A percentile compares a stretch with the other conserved stretches of the same genome.
Conservation (phyloP, 2,113 vertebrate genomes). For the Sebastes schlegelii region DNA sequence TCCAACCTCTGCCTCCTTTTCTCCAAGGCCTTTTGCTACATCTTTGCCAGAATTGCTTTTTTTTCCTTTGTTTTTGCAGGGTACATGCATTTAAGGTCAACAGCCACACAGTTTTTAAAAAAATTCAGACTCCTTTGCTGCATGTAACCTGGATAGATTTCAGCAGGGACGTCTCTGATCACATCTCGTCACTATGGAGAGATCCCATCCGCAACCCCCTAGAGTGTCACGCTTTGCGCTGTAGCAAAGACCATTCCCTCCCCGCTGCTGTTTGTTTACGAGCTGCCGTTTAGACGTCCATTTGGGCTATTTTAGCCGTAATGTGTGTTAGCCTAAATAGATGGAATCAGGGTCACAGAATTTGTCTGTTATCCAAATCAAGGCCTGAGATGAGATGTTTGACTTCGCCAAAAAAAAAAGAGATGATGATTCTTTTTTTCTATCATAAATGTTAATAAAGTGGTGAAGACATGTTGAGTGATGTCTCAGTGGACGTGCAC, state of each 20-base stretch:
- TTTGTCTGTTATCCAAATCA: slow-evolving; percentile 71
- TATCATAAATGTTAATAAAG: slow-evolving; percentile 65
- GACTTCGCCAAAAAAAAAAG: slow-evolving; percentile 36
- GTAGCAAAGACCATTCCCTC: slow-evolving; percentile 76
- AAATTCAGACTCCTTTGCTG: slow-evolving; percentile 51
- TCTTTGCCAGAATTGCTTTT: slow-evolving; percentile 44
- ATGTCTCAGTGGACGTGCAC: slow-evolving; percentile 68
- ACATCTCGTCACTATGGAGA: slow-evolving; percentile 80
- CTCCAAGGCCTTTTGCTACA: slow-evolving; percentile 70
- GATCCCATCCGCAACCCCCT: slow-evolving; percentile 76
- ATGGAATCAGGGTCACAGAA: slow-evolving; percentile 70
- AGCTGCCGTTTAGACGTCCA: slow-evolving; percentile 77
- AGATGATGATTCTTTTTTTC: slow-evolving; percentile 35
- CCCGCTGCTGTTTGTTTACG: slow-evolving; percentile 83
- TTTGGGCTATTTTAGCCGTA: slow-evolving; percentile 79
- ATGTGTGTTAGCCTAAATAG: slow-evolving; percentile 77
- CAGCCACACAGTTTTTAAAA: slow-evolving; percentile 31
- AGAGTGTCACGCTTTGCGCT: slow-evolving; percentile 69
- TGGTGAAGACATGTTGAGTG: slow-evolving; percentile 40
- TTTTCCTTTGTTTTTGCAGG: slow-evolving; percentile 38
- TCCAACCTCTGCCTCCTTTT: slow-evolving; percentile 30
- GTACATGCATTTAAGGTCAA: slow-evolving; percentile 64
- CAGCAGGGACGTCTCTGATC: slow-evolving; percentile 76
- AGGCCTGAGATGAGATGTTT: slow-evolving; percentile 51
- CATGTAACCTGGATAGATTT: slow-evolving; percentile 75